Base-by-base conservation (phyloP, 2,888 invertebrate species). In the Reticulitermes lucifugus region DNA sequence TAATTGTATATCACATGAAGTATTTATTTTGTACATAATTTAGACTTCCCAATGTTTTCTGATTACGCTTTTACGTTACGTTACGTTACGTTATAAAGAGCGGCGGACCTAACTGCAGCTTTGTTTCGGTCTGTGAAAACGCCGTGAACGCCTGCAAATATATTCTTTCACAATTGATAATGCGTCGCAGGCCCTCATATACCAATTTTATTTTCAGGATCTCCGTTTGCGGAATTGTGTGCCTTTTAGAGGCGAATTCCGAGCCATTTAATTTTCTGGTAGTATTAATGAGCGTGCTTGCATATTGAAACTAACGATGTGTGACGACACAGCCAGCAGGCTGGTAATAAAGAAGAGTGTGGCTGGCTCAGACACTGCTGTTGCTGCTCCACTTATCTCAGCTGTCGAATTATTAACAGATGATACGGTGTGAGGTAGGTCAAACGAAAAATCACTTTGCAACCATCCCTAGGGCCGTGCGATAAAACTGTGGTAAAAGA, bases 361-460 rank as follows among this genome's bases (percentile, higher is more conserved):
- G 73, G 35, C 73, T 41, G 73, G 21, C 12, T 12, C 46, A 12
- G 43, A 35, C 10, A 12, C 35, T 35, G 73, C 41, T 35, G 35
- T 25, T 12, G 73, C 29, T 21, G 9, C 35, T 41, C 55, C 55
- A 18, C 55, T 55, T 55, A 55, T 55, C 55, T 25, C n/a, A 65
- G 65, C 65, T 65, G 65, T 65, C 65, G 77, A 77, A 73, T 46
- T 77, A 77, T 77, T 43, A 77, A 77, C 77, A 46, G 43, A 46
- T 77, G 77, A 77, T 46, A 77, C 77, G 77, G 46, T 77, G 77
- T n/a, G 18, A n/a, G 46, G 22, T n/a, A 77, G 77, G 77, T 77
- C 77, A 77, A 25, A 77, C 77, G 77, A 77, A 77, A 77, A 77
- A 77, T 77, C 77, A 77, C 77, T 77, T 77, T 46, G 43, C 46